phyloP scores from a whole-genome alignment of 2,888 invertebrate genomes.

The Syritta pipiens region DNA sequence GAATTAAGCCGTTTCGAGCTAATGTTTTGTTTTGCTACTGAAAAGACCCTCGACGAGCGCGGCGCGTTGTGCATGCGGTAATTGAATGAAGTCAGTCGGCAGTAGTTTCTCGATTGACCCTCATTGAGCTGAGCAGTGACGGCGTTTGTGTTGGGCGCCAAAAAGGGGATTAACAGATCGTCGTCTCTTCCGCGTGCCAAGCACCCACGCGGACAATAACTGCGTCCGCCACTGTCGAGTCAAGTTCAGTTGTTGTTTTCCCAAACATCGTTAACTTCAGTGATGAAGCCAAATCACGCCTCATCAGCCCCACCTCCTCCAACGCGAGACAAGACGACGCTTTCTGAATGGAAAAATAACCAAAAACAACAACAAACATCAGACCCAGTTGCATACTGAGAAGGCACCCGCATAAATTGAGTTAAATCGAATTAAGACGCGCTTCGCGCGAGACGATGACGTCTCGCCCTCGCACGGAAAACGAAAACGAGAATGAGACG shows the following conservation, averaged over 20 bases:
- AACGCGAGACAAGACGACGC: too few species aligned
- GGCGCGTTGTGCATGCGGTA: conserved; percentile 40
- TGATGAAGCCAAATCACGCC: conserved; percentile 19
- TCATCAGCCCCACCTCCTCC: too few species aligned
- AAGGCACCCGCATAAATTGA: conserved; percentile 39
- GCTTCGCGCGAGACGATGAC: too few species aligned
- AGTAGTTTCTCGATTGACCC: conserved; percentile 64
- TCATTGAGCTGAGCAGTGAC: conserved; percentile 42
- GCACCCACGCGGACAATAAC: too few species aligned
- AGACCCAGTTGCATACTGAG: conserved; percentile 61
- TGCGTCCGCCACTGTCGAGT: conserved; percentile 36
- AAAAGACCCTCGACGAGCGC: conserved; percentile 32
- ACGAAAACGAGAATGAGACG: conserved; percentile 57
- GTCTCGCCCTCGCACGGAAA: too few species aligned
- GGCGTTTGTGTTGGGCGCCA: background rate
- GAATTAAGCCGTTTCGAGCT: conserved; percentile 32
- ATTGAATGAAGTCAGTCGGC: conserved; percentile 50
- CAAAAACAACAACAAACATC: conserved; percentile 9
- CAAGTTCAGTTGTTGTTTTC: conserved; percentile 41
- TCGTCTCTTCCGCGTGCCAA: too few species aligned
- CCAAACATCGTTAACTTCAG: conserved; percentile 7
- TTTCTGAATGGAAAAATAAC: conserved; percentile 55
- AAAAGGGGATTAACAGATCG: too few species aligned
- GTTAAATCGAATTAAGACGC: conserved; percentile 66
- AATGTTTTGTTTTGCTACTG: conserved; percentile 36